Evolutionary conservation across 2,113 vertebrate genomes (phyloP).

Genomic region (Myiozetetes cayanensis): DNA sequence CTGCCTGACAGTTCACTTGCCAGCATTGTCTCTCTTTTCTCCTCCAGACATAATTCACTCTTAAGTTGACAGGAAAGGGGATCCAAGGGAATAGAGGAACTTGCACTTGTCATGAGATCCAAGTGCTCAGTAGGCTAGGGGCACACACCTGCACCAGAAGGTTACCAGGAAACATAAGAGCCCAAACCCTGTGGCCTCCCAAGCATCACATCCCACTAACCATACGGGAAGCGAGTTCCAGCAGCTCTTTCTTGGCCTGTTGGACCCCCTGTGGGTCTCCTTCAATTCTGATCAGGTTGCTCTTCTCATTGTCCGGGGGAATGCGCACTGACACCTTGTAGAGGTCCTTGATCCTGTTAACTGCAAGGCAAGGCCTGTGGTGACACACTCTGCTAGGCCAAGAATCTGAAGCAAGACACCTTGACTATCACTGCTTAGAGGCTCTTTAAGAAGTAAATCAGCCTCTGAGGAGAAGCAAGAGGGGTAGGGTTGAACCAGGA

Average conservation of each 20-base stretch:
- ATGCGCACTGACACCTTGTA: conserved; percentile 98
- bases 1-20: neutral
- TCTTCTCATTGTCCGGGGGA: conserved; percentile 97
- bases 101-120: neutral
- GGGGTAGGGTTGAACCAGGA: neutral
- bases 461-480: neutral
- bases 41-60: neutral
- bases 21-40: neutral
- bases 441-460: neutral
- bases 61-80: neutral
- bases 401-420: neutral
- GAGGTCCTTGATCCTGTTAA: conserved; percentile 98
- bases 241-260: conserved; percentile 96
- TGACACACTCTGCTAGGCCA: neutral
- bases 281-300: conserved; percentile 96
- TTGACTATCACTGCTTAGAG: neutral
- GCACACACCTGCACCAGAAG: neutral
- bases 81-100: neutral
- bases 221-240: conserved; percentile 98
- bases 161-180: neutral
- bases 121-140: neutral
- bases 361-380: conserved; percentile 63
- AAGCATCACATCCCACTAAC: conserved; percentile 64
- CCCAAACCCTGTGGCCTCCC: neutral
- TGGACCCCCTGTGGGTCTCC: conserved; percentile 97